Conservation (phyloP, 2,888 invertebrate species). For the Euphydryas editha region DNA sequence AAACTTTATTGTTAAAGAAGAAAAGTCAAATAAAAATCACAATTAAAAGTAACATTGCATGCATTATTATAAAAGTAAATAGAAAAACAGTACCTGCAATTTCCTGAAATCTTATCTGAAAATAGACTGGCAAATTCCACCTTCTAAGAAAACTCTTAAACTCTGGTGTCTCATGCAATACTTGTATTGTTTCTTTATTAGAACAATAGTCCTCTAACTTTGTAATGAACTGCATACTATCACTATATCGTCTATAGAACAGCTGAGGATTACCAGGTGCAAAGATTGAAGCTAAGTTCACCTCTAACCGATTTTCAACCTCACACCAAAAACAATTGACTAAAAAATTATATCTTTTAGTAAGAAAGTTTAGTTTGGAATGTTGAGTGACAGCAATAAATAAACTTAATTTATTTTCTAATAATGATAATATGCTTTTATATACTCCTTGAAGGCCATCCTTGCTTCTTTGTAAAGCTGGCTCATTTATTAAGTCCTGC, state of each 20-base stretch:
- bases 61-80: background rate
- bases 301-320: slow-evolving; percentile 91
- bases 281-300: slow-evolving; percentile 92
- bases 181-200: slow-evolving; percentile 80
- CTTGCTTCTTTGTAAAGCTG: slow-evolving; percentile 83
- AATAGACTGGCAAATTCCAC: slow-evolving; percentile 98
- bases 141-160: slow-evolving; percentile 91
- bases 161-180: slow-evolving; percentile 86
- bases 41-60: background rate
- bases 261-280: slow-evolving; percentile 96
- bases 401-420: slow-evolving; percentile 87
- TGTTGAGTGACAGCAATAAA: slow-evolving; percentile 78
- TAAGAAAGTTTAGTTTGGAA: slow-evolving; percentile 73
- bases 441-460: slow-evolving; percentile 89
- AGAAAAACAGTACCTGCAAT: slow-evolving; percentile 86
- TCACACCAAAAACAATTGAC: slow-evolving; percentile 95
- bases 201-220: slow-evolving; percentile 87
- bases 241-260: slow-evolving; percentile 92
- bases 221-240: slow-evolving; percentile 89
- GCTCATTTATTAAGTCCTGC: slow-evolving; percentile 88
- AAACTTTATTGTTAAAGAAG: slow-evolving; percentile 2
- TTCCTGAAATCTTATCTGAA: slow-evolving; percentile 97
- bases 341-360: slow-evolving; percentile 79
- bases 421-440: slow-evolving; percentile 86
- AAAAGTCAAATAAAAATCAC: background rate